Evolutionary conservation across 2,797 vertebrate genomes (phyloP), one percentile per base, ranked within the genome.

Genomic region (Gymnothorax javanicus): DNA sequence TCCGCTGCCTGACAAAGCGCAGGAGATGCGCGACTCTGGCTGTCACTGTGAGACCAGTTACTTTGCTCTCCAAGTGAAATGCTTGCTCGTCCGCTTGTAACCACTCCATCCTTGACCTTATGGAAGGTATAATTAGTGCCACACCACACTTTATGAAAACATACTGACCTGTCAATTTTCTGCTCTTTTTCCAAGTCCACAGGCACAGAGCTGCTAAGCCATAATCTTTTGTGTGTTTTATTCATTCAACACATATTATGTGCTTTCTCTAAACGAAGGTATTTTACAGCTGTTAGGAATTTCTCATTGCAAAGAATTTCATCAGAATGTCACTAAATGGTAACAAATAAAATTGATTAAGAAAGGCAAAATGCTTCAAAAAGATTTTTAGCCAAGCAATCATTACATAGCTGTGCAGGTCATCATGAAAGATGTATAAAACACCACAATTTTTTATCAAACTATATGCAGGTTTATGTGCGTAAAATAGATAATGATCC

Each of bases 101-200:
- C 87, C 58, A 33, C 81, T 82, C 69, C 87, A 50, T 86, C 87
- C 85, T 90, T 92, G 90, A 93, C 91, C 92, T 93, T 92, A 91
- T 83, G 82, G 89, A 87, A 84, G 88, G 86, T 89, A 89, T 90
- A 92, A 92, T 92, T 92, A 91, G 90, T 69, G 59, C 86, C 88
- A 87, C 87, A 25, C 82, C 73, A 77, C 84, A 87, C 87, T 88
- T 89, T 85, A 84, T 25, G 59, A 85, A 86, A 89, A 87, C 87
- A 89, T 43, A 83, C 89, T 87, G 90, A 85, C 90, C 87, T 87
- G 89, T 85, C 88, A 88, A 60, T 87, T 82, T 88, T 20, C 15
- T 17, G 62, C 15, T 20, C 62, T 5, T 20, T 5, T n/a, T 20
- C 23, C 15, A 5, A 5, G 64, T 25, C 64, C 9, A n/a, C 23